A percentile compares a stretch with the other conserved stretches of the same genome.
phyloP scores from a whole-genome alignment of 2,113 vertebrate species.

The Colius striatus region DNA sequence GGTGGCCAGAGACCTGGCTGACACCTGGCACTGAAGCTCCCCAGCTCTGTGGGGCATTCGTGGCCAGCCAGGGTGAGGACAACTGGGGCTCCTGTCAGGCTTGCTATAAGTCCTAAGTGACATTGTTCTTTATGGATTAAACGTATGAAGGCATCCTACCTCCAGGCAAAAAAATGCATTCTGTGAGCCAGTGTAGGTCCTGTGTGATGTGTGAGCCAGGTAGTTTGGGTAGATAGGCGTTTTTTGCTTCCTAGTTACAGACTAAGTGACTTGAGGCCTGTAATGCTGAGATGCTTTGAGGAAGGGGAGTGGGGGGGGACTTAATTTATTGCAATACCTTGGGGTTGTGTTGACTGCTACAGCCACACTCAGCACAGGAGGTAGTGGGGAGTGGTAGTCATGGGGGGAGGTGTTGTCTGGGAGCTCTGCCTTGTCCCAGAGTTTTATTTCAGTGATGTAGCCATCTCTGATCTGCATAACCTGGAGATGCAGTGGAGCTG shows the following conservation, averaged over 20 bases:
- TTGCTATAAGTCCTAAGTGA: not conserved
- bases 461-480: not conserved
- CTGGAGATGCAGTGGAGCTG: not conserved
- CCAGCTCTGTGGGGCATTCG: rapidly evolving
- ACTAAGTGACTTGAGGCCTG: not conserved
- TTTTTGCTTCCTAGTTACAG: not conserved
- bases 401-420: no score
- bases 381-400: not conserved
- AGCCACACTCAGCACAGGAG: not conserved
- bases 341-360: not conserved
- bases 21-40: rapidly evolving
- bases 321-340: not conserved
- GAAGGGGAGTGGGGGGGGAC: not conserved
- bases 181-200: not conserved
- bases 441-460: not conserved
- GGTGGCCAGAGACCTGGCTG: rapidly evolving
- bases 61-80: not conserved
- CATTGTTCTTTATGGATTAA: not conserved
- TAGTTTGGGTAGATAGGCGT: not conserved
- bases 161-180: not conserved
- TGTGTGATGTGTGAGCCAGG: not conserved
- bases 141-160: not conserved
- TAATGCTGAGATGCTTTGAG: not conserved
- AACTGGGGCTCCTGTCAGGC: not conserved
- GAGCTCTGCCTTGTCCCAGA: not conserved